Percentiles rank a stretch among this genome's conserved stretches.
Evolutionary conservation across 2,888 invertebrate species (phyloP).

Genomic region (Anaspis maculata): DNA sequence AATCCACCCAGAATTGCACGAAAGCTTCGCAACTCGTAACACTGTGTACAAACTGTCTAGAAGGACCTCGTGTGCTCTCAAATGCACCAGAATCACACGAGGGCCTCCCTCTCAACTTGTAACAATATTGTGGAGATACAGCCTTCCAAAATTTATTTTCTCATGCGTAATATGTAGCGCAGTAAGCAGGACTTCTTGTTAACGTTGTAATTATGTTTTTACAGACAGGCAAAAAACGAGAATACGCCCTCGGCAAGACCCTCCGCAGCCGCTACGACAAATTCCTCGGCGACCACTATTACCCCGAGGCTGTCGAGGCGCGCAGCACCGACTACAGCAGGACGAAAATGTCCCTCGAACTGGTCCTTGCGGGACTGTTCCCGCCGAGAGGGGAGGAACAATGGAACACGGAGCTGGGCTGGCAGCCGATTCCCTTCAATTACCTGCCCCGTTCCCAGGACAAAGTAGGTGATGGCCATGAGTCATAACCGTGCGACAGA

Average conservation of each 20-base stretch:
- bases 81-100: no score
- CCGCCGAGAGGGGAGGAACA: conserved; percentile 49
- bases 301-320: conserved; percentile 49
- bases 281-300: conserved; percentile 53
- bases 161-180: no score
- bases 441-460: conserved; percentile 44
- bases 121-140: no score
- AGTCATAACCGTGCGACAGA: no score
- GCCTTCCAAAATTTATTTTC: no score
- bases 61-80: no score
- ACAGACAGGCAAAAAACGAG: conserved; percentile 28
- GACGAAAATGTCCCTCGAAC: conserved; percentile 62
- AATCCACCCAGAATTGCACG: no score
- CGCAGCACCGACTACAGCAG: conserved; percentile 62
- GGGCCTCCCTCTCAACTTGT: no score
- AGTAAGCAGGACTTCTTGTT: no score
- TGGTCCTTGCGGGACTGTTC: conserved; percentile 60
- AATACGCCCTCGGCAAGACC: conserved; percentile 52
- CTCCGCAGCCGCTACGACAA: conserved; percentile 52
- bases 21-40: no score
- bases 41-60: no score
- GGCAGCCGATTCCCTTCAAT: conserved; percentile 70
- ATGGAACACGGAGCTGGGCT: conserved; percentile 50
- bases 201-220: conserved; percentile 13
- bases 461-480: conserved; percentile 19